Percentiles rank a stretch among this genome's conserved stretches.
phyloP scores from a whole-genome alignment of 2,888 invertebrate species.

The Ellobium chinense region DNA sequence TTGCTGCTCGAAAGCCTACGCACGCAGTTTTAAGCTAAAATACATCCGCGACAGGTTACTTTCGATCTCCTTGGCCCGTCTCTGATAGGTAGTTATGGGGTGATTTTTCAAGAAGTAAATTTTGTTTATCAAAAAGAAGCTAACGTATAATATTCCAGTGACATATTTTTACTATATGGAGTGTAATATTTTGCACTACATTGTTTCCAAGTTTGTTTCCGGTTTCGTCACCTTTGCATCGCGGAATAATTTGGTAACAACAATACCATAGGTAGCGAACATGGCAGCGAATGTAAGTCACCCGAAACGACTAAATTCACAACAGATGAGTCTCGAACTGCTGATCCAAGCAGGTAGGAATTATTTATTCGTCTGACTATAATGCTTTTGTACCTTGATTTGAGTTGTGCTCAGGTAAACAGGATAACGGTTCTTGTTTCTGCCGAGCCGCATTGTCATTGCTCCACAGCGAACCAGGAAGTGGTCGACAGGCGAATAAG shows the following conservation, averaged over 20 bases:
- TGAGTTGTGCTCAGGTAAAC: too few species aligned
- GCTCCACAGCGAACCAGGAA: conserved; percentile 65
- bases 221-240: conserved; percentile 49
- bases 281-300: conserved; percentile 52
- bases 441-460: conserved; percentile 18
- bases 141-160: too few species aligned
- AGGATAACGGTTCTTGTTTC: not conserved
- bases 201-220: conserved; percentile 47
- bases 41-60: not conserved
- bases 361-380: not conserved
- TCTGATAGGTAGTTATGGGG: not conserved
- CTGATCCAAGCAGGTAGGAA: conserved; percentile 69
- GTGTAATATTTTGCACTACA: not conserved
- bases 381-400: not conserved
- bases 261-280: conserved; percentile 46
- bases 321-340: conserved; percentile 63
- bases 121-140: not conserved
- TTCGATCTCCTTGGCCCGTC: not conserved
- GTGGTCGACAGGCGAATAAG: conserved; percentile 59
- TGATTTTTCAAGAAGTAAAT: not conserved
- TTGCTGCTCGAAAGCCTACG: conserved; percentile 9
- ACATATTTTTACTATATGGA: too few species aligned
- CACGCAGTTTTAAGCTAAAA: not conserved
- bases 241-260: conserved; percentile 53
- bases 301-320: conserved; percentile 39